Conservation (phyloP, 23 tunicate species). For the Phallusia fumigata region DNA sequence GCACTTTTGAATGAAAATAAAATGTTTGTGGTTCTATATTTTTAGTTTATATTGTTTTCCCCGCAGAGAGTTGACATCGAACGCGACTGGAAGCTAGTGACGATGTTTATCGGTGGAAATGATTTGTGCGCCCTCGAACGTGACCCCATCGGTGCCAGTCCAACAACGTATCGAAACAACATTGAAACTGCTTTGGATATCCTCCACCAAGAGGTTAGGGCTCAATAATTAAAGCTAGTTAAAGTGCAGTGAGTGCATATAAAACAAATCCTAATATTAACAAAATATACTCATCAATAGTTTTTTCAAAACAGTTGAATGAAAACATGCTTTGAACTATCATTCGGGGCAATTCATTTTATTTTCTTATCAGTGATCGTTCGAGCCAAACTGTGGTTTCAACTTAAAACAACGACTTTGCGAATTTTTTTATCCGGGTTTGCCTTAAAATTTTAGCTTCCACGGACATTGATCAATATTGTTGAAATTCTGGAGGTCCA, state of each 20-base stretch:
- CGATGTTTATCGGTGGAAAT: slow-evolving; percentile 87
- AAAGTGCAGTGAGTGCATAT: not conserved
- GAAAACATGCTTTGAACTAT: too few relatives aligned
- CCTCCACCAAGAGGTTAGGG: slow-evolving; percentile 52
- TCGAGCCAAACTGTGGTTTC: too few relatives aligned
- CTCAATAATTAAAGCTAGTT: not conserved
- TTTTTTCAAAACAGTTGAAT: too few relatives aligned
- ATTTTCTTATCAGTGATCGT: too few relatives aligned
- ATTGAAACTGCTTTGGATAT: slow-evolving; percentile 53
- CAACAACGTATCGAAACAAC: slow-evolving; percentile 51
- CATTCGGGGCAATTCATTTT: too few relatives aligned
- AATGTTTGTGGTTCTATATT: not conserved
- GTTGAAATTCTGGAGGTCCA: slow-evolving; percentile 73
- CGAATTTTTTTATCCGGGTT: too few relatives aligned
- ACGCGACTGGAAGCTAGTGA: slow-evolving; percentile 73
- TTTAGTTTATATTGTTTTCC: not conserved
- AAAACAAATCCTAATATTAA: not conserved
- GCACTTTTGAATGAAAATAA: not conserved
- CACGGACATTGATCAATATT: slow-evolving; percentile 58
- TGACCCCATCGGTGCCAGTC: slow-evolving; percentile 27
- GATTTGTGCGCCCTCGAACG: slow-evolving; percentile 73
- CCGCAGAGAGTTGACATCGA: slow-evolving; percentile 48
- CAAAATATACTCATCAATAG: too few relatives aligned
- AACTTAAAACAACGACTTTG: too few relatives aligned
- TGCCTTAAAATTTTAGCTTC: slow-evolving; percentile 41